Conservation (phyloP, 2,797 vertebrate species). For the Argyrosomus regius region DNA sequence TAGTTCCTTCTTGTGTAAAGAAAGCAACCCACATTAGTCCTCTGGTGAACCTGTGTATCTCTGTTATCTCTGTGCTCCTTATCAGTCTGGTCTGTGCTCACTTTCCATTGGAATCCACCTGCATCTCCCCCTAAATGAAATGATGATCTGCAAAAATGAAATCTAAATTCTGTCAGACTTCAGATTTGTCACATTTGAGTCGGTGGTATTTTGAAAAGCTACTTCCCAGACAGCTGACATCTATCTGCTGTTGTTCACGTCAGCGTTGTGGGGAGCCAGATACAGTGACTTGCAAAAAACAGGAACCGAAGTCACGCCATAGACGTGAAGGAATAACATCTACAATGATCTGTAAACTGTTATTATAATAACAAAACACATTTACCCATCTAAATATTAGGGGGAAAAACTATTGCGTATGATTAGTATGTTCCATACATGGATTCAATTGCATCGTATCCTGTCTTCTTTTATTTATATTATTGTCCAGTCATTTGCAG, state of each 20-base stretch:
- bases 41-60: not conserved
- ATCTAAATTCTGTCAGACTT: not conserved
- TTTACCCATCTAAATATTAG: not conserved
- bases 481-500: not conserved
- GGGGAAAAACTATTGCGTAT: not conserved
- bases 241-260: constrained; percentile 28
- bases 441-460: not conserved
- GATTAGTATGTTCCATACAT: not conserved
- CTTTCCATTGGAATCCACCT: not conserved
- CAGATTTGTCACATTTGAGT: not conserved
- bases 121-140: not conserved
- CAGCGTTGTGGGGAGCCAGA: constrained; percentile 25
- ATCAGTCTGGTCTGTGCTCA: not conserved
- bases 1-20: not conserved
- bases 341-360: not conserved
- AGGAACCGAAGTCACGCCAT: constrained; percentile 28
- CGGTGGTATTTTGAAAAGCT: not conserved
- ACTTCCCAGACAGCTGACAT: constrained; percentile 37
- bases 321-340: not conserved
- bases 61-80: not conserved
- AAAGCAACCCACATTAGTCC: not conserved
- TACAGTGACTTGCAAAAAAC: constrained; percentile 75
- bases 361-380: not conserved
- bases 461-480: not conserved
- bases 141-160: not conserved